Evolutionary conservation across 2,797 vertebrate species (phyloP), one percentile per base, ranked within the genome.

Genomic region (Mastacembelus armatus): DNA sequence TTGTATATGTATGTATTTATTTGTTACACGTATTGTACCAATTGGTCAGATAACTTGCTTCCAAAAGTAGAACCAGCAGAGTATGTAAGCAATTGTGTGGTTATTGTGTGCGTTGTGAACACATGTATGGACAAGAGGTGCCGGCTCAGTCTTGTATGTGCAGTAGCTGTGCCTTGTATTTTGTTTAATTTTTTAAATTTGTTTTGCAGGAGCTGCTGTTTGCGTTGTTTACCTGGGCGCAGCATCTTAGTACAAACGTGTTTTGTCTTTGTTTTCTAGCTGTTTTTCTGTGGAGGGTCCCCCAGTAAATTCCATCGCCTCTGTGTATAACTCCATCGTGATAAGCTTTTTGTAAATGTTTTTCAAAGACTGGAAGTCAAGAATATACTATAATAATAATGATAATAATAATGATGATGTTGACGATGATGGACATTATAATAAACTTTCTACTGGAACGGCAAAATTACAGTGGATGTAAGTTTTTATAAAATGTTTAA

Each of bases 401-500:
- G 60, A 67, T 76, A 32, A 55, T 55, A 9, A 75, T 77, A 47
- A 67, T 74, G 30, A 51, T 76, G 59, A 68, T 73, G 62, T 82
- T 64, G 58, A 81, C 61, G 55, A 73, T 87, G 77, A 80, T 89
- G 85, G 72, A 70, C 76, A 82, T 79, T 80, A 89, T 88, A 94
- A 96, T 97, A 98, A 98, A 98, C 94, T 96, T 98, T 98, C 91
- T 98, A 97, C 95, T 95, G 94, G 95, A 96, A 95, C 89, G 90
- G 91, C 44, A 88, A 73, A 61, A 49, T 19, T 27, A 21, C 54
- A 24, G 5, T 56, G 80, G 49, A 63, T 80, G 60, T 43, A 63
- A 9, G 32, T 86, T 81, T 74, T 80, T 77, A 40, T 76, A 1
- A 43, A 52, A 63, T n/a, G 18, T 42, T 10, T 2, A 2, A 29